These are phyloP conservation scores for Frankliniella fusca DNA, from an alignment of 2,888 invertebrate species.

Conservation along the genomic window DNA sequence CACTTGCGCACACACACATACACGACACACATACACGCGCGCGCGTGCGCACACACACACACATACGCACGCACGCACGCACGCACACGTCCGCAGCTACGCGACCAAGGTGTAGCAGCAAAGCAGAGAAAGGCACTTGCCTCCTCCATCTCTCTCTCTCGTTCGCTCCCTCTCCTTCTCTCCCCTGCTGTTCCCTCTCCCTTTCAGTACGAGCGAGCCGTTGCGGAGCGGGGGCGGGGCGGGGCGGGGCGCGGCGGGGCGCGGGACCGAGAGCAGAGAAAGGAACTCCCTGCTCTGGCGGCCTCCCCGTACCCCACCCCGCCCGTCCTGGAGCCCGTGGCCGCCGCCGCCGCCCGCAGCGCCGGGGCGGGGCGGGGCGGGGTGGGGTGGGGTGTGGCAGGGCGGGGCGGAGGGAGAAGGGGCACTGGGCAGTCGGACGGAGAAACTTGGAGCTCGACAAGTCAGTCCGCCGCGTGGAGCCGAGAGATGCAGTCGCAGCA, in stretches of 20 bases:
- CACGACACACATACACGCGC: neutral
- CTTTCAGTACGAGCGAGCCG: too few relatives aligned
- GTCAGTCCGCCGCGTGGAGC: neutral
- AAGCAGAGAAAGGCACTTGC: slow-evolving; percentile 8
- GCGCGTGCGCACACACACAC: neutral
- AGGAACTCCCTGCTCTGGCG: neutral
- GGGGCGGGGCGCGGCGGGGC: neutral
- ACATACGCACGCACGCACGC: too few relatives aligned
- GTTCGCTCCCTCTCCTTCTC: too few relatives aligned
- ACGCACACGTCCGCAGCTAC: neutral
- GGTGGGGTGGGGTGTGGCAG: neutral
- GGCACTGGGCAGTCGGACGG: neutral
- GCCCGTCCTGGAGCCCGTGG: too few relatives aligned
- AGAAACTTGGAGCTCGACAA: neutral
- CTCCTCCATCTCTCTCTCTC: neutral
- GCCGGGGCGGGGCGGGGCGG: neutral
- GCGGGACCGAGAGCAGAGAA: neutral
- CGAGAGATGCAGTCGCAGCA: neutral
- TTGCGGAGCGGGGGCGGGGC: too few relatives aligned
- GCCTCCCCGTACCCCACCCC: neutral
- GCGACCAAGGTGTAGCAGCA: too few relatives aligned
- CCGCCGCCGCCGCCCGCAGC: neutral
- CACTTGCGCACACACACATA: too few relatives aligned
- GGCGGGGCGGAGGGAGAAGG: neutral
- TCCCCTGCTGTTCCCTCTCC: too few relatives aligned